Base-by-base conservation (phyloP, 2,888 invertebrate genomes). In the Sinodicranocentrus sp. region DNA sequence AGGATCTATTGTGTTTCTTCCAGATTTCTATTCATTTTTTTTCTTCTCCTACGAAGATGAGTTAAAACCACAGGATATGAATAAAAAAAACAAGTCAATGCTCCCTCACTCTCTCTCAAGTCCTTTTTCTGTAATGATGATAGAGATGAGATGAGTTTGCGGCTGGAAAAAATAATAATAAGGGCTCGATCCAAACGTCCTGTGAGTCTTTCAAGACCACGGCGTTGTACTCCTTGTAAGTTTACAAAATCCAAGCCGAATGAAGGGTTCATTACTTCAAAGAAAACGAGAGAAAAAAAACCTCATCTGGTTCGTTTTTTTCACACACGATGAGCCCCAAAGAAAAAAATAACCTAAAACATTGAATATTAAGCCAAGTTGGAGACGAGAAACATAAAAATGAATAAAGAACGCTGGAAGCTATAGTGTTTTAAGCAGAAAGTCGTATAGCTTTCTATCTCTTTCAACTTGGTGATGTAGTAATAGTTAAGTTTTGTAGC, bases 241-340 rank as follows among this genome's bases (percentile, higher is more conserved):
- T 57, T 65, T 44, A 63, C 25, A 61, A 82, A 77, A 77, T 33
- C 61, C 28, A 13, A 26, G n/a, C 28, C 59, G 77, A 52, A 77
- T 72, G 73, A 79, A 78, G 78, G 72, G 78, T 68, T 73, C 84
- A 85, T 82, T 77, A 77, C 84, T 68, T 76, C 82, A 67, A 85
- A 80, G 76, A 76, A 75, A 61, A 57, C 54, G 61, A 76, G 52
- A 48, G 44, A 57, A 63, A 67, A 63, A 82, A 75, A 82, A 82
- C 52, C 82, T 82, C 82, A 75, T 82, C 82, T 80, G 82, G 82
- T 75, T 82, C 75, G 26, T 75, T 82, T 82, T 82, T 82, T 82
- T 82, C 82, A 82, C 82, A 82, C 70, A 75, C 75, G 73, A 82
- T 70, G 52, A 75, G 28, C 57, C 54, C 68, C 67, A 61, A 61